phyloP scores from a whole-genome alignment of 2,888 invertebrate species.

The Lycophotia porphyrea region DNA sequence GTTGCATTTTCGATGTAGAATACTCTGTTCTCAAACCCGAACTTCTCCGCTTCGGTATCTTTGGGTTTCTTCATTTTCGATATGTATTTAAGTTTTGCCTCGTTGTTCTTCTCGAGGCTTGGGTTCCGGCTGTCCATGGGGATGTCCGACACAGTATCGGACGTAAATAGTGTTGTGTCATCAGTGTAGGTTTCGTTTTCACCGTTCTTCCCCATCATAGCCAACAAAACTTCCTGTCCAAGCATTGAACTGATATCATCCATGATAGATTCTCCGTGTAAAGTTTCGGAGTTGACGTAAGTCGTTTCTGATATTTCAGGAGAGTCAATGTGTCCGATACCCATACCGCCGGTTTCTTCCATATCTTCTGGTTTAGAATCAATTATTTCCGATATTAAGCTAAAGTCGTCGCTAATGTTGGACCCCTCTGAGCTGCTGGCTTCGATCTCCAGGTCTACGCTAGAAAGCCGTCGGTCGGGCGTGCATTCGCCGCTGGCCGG shows the following conservation, averaged over 20 bases:
- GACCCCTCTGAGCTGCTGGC: slow-evolving; percentile 91
- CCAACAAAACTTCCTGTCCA: slow-evolving; percentile 92
- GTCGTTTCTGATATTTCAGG: slow-evolving; percentile 95
- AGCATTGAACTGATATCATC: slow-evolving; percentile 94
- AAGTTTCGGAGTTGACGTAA: slow-evolving; percentile 92
- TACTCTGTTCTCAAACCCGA: slow-evolving; percentile 93
- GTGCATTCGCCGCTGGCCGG: slow-evolving; percentile 84
- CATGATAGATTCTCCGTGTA: slow-evolving; percentile 94
- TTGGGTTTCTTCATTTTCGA: slow-evolving; percentile 86
- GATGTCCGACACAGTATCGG: slow-evolving; percentile 88
- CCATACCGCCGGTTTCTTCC: slow-evolving; percentile 90
- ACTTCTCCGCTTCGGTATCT: slow-evolving; percentile 89
- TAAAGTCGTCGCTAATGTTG: slow-evolving; percentile 93
- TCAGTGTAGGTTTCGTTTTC: slow-evolving; percentile 93
- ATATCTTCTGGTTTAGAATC: slow-evolving; percentile 87
- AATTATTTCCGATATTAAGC: slow-evolving; percentile 92
- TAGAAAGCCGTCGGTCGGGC: slow-evolving; percentile 84
- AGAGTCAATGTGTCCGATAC: slow-evolving; percentile 95
- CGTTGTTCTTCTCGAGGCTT: slow-evolving; percentile 90
- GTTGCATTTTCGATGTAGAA: slow-evolving; percentile 90
- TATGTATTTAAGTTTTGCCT: slow-evolving; percentile 90
- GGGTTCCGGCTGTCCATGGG: slow-evolving; percentile 89
- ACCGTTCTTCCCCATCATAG: slow-evolving; percentile 91
- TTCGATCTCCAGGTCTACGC: slow-evolving; percentile 87
- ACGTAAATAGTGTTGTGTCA: slow-evolving; percentile 92